Conservation (phyloP, 2,888 invertebrate genomes). For the Pardosa pseudoannulata region DNA sequence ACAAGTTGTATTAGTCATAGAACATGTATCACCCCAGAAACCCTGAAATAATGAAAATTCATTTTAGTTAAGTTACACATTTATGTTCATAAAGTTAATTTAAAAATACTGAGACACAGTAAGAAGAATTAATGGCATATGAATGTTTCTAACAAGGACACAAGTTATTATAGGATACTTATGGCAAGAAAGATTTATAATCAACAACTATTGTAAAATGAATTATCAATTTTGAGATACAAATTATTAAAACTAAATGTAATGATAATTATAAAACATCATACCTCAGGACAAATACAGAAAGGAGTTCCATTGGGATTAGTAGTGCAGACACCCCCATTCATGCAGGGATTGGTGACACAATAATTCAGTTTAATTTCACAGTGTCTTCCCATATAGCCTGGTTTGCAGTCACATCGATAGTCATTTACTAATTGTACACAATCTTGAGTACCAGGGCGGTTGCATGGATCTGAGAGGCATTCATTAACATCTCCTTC, state of each 20-base stretch:
- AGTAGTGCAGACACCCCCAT: constrained; percentile 88
- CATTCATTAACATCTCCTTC: constrained; percentile 99
- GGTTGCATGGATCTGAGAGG: constrained; percentile 91
- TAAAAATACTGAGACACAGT: no score
- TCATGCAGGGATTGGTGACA: constrained; percentile 88
- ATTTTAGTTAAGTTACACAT: no score
- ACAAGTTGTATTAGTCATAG: constrained; percentile 88
- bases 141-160: no score
- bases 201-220: no score
- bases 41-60: constrained; percentile 82
- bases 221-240: no score
- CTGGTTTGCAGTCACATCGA: constrained; percentile 94
- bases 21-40: constrained; percentile 92
- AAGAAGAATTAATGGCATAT: neutral
- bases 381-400: constrained; percentile 93
- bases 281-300: constrained; percentile 84
- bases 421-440: constrained; percentile 88
- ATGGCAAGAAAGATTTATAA: no score
- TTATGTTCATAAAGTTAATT: no score
- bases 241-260: no score
- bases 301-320: constrained; percentile 85
- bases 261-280: no score
- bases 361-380: constrained; percentile 95
- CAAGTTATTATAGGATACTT: no score
- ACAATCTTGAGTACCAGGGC: constrained; percentile 89